These are phyloP conservation scores for Anaspis maculata DNA, from an alignment of 2,888 invertebrate genomes.

Conservation along the genomic window DNA sequence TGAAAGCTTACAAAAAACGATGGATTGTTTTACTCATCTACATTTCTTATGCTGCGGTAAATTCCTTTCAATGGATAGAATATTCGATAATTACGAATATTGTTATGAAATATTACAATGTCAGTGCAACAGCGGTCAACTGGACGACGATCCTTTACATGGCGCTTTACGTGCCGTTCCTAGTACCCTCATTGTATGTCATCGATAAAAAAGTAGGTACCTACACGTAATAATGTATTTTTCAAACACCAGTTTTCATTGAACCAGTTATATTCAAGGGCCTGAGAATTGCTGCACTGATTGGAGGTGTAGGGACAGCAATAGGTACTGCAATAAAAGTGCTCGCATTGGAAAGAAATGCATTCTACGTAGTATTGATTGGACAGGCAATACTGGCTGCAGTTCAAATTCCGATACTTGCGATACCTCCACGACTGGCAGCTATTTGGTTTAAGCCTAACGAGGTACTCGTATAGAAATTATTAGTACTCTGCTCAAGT, in stretches of 20 bases:
- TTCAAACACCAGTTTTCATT: too few relatives aligned
- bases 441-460: conserved; percentile 96
- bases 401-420: conserved; percentile 88
- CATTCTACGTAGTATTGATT: conserved; percentile 76
- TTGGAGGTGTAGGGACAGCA: conserved; percentile 77
- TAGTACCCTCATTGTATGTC: conserved; percentile 92
- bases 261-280: conserved; percentile 58
- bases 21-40: conserved; percentile 82
- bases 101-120: conserved; percentile 65
- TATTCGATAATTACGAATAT: conserved; percentile 86
- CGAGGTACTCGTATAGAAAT: conserved; percentile 79
- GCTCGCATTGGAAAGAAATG: conserved; percentile 69
- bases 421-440: conserved; percentile 82
- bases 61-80: conserved; percentile 93
- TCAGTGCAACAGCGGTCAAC: conserved; percentile 67
- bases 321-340: conserved; percentile 85
- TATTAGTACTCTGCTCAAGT: neutral
- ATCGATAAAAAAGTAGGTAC: conserved; percentile 79
- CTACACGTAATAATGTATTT: neutral
- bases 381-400: conserved; percentile 80
- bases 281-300: conserved; percentile 66
- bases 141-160: conserved; percentile 97
- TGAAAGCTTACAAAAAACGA: conserved; percentile 60
- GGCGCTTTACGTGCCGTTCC: conserved; percentile 89
- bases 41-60: conserved; percentile 76